A percentile compares a stretch with the other conserved stretches of the same genome.
phyloP scores from a whole-genome alignment of 1,140 invertebrate species.

The Lordiphosa collinella region DNA sequence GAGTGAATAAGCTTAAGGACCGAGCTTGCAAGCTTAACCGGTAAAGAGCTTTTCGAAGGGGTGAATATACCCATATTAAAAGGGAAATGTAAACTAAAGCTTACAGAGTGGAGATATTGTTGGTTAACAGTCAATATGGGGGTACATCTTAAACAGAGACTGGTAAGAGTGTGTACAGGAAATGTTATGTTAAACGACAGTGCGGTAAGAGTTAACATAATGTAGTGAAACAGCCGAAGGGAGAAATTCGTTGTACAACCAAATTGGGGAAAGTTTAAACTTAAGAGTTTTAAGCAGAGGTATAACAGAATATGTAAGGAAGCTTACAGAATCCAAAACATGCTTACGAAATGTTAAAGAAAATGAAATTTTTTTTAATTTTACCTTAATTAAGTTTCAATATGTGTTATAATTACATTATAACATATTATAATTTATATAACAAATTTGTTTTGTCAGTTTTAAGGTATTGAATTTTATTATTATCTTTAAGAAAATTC shows the following conservation, averaged over 20 bases:
- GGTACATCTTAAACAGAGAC: too few relatives aligned
- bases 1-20: background rate
- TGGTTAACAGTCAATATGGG: background rate
- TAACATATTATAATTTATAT: too few relatives aligned
- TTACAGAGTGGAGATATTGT: background rate
- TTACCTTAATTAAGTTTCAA: too few relatives aligned
- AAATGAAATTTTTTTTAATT: too few relatives aligned
- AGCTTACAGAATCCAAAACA: background rate
- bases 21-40: slow-evolving; percentile 43
- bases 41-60: slow-evolving; percentile 14
- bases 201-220: background rate
- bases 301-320: background rate
- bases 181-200: too few relatives aligned
- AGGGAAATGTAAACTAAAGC: slow-evolving; percentile 6
- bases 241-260: background rate
- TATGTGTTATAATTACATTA: too few relatives aligned
- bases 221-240: background rate
- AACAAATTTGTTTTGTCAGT: too few relatives aligned
- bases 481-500: too few relatives aligned
- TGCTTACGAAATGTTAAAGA: too few relatives aligned
- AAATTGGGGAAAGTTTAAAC: background rate
- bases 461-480: too few relatives aligned
- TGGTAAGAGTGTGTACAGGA: too few relatives aligned
- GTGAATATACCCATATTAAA: slow-evolving; percentile 45
- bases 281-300: slow-evolving; percentile 2